Conservation (phyloP, 2,113 vertebrate genomes). For the Chaenogobius annularis region DNA sequence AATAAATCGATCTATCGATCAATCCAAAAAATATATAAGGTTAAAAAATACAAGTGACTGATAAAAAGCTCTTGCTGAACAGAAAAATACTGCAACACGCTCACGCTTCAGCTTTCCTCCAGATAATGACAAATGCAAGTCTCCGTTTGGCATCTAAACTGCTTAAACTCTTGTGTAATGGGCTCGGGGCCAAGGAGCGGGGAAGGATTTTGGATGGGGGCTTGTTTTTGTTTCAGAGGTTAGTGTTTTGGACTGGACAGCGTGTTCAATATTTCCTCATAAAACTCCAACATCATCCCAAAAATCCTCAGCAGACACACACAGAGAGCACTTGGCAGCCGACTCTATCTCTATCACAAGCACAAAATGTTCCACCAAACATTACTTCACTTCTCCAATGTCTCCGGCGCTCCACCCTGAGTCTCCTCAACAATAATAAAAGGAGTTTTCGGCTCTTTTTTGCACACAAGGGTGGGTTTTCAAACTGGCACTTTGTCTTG, state of each 20-base stretch:
- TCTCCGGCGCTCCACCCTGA: slow-evolving; percentile 21
- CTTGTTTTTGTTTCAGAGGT: slow-evolving; percentile 62
- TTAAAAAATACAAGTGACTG: neutral
- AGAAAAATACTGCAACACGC: slow-evolving; percentile 26
- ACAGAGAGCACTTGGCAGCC: slow-evolving; percentile 37
- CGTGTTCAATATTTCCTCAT: slow-evolving; percentile 66
- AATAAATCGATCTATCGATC: too few species aligned
- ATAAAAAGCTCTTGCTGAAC: neutral
- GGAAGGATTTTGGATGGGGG: slow-evolving; percentile 62
- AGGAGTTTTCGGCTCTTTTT: slow-evolving; percentile 18
- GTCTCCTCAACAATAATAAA: slow-evolving; percentile 30
- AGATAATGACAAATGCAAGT: slow-evolving; percentile 41
- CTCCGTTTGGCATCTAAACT: slow-evolving; percentile 47
- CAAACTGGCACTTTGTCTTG: slow-evolving; percentile 3
- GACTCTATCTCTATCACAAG: slow-evolving; percentile 45
- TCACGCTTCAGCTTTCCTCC: slow-evolving; percentile 37
- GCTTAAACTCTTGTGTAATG: slow-evolving; percentile 37
- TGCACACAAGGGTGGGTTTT: slow-evolving; percentile 10
- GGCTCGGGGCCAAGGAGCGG: slow-evolving; percentile 47
- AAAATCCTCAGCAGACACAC: slow-evolving; percentile 54
- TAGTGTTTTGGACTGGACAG: slow-evolving; percentile 52
- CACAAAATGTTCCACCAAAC: slow-evolving; percentile 71
- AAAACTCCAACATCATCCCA: slow-evolving; percentile 52
- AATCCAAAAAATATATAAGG: too few species aligned
- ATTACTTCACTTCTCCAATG: slow-evolving; percentile 59